Conservation (phyloP, 2,888 invertebrate genomes). For the Nudaria mundana region DNA sequence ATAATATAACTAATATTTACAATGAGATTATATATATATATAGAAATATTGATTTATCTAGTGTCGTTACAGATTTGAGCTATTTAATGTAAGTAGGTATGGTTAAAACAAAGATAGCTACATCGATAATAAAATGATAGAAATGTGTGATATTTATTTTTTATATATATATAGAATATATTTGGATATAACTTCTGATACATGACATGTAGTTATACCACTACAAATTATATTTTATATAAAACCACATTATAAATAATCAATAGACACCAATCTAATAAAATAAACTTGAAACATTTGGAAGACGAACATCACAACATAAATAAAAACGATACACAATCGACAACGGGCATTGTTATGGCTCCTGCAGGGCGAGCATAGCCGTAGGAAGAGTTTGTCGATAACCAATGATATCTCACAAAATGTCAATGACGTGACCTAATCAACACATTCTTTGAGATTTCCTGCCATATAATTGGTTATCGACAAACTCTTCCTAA, state of each 20-base stretch:
- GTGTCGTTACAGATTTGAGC: conserved; percentile 77
- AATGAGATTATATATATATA: conserved; percentile 74
- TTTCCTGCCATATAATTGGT: too few relatives aligned
- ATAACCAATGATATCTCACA: too few relatives aligned
- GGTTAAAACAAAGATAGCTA: conserved; percentile 43
- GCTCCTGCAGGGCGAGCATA: too few relatives aligned
- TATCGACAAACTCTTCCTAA: too few relatives aligned
- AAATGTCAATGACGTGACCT: too few relatives aligned
- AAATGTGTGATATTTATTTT: conserved; percentile 28
- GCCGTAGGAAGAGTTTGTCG: too few relatives aligned
- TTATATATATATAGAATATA: conserved; percentile 17
- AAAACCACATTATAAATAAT: conserved; percentile 53
- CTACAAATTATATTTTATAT: too few relatives aligned
- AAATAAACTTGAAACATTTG: conserved; percentile 62
- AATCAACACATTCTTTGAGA: too few relatives aligned
- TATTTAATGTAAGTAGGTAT: conserved; percentile 50
- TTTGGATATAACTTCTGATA: conserved; percentile 41
- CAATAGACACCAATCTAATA: conserved; percentile 58
- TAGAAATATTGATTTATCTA: conserved; percentile 74
- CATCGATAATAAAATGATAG: conserved; percentile 37
- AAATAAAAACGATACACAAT: conserved; percentile 67
- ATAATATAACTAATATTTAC: conserved; percentile 72
- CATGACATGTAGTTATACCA: conserved; percentile 48
- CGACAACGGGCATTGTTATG: too few relatives aligned
- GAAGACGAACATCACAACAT: conserved; percentile 81